Base-by-base conservation (phyloP, 2,888 invertebrate species). In the Cantharis rufa region DNA sequence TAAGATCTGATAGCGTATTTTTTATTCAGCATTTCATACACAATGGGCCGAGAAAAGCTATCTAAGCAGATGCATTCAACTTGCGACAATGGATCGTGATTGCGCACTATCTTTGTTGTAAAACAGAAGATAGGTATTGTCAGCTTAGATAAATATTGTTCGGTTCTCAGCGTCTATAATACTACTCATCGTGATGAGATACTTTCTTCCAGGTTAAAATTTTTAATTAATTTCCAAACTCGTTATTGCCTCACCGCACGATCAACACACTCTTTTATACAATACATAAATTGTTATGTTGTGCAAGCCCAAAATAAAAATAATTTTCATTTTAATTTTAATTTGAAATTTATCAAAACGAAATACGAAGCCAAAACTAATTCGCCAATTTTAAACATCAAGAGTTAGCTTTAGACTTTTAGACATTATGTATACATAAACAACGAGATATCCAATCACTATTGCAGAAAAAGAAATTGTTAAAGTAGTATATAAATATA, bases 61-160 rank as follows among this genome's bases (percentile, higher is more conserved):
- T 76, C 81, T 78, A 81, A 81, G 79, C 81, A 81, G 83, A 81
- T 78, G 82, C 82, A 83, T 84, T 84, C 82, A 84, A 81, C 78
- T 81, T 82, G 85, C 82, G 85, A 86, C 86, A 86, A 86, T 85
- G 83, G 84, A 84, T 84, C 85, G 85, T 86, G 86, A 86, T 85
- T 84, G 83, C 84, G 86, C 86, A 84, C 80, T 86, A 86, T 86
- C 85, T 86, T 82, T 84, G 84, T 84, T 85, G 82, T 80, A 83
- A 84, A 85, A 84, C 83, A 83, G 82, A 84, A 83, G 84, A 84
- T 84, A 84, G 84, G 85, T 84, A 86, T 85, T 86, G 86, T 86
- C 82, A 82, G 82, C 80, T 83, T 84, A 85, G 84, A 85, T 86
- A 86, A 86, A 86, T 86, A 86, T 86, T 85, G 82, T 68, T 73